Base-by-base conservation (phyloP, 2,888 invertebrate genomes). In the Ennomos erosarius region DNA sequence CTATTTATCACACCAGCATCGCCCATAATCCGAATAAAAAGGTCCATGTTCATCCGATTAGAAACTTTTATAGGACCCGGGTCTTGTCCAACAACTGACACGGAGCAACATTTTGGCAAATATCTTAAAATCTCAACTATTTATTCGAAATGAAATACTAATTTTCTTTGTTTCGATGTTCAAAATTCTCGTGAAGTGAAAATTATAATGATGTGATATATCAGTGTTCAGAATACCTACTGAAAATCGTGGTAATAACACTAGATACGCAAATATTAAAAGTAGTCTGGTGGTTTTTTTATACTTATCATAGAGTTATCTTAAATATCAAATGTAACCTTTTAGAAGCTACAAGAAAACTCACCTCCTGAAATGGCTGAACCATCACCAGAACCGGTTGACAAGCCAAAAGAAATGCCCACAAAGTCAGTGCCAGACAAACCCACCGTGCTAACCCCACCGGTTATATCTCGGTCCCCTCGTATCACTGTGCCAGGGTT, bases 301-400 rank as follows among this genome's bases (percentile, higher is more conserved):
- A 5, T 26, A 26, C 26, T 26, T 3, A 26, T 26, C 6, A 6
- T 6, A 26, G n/a, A n/a, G n/a, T n/a, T n/a, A n/a, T n/a, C n/a
- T n/a, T n/a, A n/a, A 11, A 9, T 12, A 3, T 26, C 5, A 6
- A 26, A 26, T 26, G 3, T 26, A 38, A 26, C 16, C 10, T 62
- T 71, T 8, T 66, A 90, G 90, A 89, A 87, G 79, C 85, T 82
- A 43, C 84, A 85, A 75, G 81, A 82, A 70, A 79, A 74, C 45
- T 76, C 78, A 1, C 47, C 78, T n/a, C 76, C 82, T 0, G 75
- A 77, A 48, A 76, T 68, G 34, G 49, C 66, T 8, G 67, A 65
- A 11, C 50, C 65, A 4, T 55, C 45, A 0, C 26, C 67, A 13
- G 74, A 75, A 56, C 38, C 63, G 10, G 49, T 64, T 11, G 78